A percentile compares a stretch with the other conserved stretches of the same genome.
Evolutionary conservation across 2,113 vertebrate genomes (phyloP).

Genomic region (Candoia aspera): DNA sequence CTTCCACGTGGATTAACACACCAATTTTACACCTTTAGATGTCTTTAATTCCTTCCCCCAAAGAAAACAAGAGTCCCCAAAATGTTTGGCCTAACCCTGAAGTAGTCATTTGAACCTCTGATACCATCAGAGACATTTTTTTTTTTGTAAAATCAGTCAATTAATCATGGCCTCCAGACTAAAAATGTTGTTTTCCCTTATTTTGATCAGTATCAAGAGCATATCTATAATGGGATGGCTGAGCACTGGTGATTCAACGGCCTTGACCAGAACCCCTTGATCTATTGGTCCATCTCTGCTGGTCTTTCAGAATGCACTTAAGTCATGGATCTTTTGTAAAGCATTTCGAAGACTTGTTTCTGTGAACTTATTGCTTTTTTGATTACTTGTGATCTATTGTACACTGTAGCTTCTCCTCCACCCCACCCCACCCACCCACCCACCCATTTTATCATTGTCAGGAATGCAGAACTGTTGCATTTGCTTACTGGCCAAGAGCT

Average conservation of each 20-base stretch:
- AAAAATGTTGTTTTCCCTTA: background rate
- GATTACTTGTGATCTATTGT: background rate
- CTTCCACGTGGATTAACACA: background rate
- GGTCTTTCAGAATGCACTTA: background rate
- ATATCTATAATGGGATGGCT: background rate
- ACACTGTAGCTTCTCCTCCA: background rate
- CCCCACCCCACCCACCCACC: background rate
- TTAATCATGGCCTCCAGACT: background rate
- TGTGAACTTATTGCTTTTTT: background rate
- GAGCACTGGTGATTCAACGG: background rate
- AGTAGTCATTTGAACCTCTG: background rate
- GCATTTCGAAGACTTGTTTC: background rate
- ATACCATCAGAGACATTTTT: background rate
- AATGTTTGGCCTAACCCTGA: background rate
- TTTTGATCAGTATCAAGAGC: background rate
- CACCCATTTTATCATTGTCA: background rate
- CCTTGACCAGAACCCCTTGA: no score
- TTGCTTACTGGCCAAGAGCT: background rate
- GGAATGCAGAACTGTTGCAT: background rate
- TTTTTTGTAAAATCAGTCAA: background rate
- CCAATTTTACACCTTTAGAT: background rate
- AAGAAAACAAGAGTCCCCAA: background rate
- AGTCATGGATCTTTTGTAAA: background rate
- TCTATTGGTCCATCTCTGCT: background rate
- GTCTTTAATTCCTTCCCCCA: background rate